Evolutionary conservation across 2,797 vertebrate species (phyloP).

Genomic region (Sebastes itinus): DNA sequence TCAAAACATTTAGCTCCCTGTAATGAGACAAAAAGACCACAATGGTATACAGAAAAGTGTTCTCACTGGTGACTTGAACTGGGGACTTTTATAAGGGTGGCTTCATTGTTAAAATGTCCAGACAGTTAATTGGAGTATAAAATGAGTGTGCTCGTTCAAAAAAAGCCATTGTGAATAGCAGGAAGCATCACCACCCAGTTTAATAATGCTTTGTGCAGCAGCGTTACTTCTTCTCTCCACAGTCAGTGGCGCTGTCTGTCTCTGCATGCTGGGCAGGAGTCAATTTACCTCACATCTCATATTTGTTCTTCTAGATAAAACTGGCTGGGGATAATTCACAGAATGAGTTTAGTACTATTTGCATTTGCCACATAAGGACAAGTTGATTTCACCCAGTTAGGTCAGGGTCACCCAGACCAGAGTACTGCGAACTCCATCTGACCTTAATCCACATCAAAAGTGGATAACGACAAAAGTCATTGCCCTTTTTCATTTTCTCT

Average conservation of each 20-base stretch:
- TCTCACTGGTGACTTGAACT: not conserved
- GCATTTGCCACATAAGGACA: not conserved
- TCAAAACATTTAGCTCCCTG: conserved; percentile 72
- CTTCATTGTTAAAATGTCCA: conserved; percentile 48
- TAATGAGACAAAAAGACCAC: conserved; percentile 3
- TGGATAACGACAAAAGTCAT: not conserved
- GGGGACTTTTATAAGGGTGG: not conserved
- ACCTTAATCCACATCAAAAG: not conserved
- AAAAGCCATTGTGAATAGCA: conserved; percentile 42
- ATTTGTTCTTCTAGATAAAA: conserved; percentile 35
- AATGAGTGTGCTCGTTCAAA: conserved; percentile 29
- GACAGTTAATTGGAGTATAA: conserved; percentile 62
- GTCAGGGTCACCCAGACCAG: conserved; percentile 59
- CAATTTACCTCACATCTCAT: not conserved
- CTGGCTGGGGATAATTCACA: not conserved
- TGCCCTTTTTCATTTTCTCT: not conserved
- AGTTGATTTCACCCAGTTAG: not conserved
- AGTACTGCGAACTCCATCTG: conserved; percentile 14
- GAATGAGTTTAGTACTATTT: not conserved
- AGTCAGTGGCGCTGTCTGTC: not conserved
- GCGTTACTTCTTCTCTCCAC: conserved; percentile 8
- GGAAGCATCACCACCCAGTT: conserved; percentile 63
- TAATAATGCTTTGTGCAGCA: conserved; percentile 36
- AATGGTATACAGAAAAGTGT: not conserved
- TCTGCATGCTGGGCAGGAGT: not conserved